phyloP scores from a whole-genome alignment of 2,113 vertebrate genomes.

The Nothoprocta perdicaria region DNA sequence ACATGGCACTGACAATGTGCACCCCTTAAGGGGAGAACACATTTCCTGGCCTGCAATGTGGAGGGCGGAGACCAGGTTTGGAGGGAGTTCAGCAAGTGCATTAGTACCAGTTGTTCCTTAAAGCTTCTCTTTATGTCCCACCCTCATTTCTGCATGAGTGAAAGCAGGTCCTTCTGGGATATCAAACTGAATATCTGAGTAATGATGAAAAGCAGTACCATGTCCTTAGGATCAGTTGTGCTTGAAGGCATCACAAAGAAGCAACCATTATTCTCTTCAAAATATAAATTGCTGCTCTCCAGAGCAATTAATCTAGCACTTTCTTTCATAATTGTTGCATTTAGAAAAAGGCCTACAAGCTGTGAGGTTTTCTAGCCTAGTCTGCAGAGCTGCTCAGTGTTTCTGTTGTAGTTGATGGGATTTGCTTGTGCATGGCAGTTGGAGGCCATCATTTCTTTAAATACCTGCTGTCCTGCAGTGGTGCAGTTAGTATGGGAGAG shows the following conservation, averaged over 20 bases:
- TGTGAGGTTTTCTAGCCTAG: not conserved
- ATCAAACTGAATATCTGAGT: not conserved
- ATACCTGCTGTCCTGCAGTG: not conserved
- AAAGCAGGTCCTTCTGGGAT: not conserved
- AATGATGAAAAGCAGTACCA: not conserved
- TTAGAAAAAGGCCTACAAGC: not conserved
- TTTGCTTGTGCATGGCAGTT: not conserved
- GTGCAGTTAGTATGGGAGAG: not conserved
- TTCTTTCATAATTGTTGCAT: not conserved
- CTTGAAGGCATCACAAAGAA: not conserved
- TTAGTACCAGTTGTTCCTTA: not conserved
- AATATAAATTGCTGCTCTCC: rapidly evolving
- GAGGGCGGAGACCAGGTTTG: not conserved
- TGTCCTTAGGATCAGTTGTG: not conserved
- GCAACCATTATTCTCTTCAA: not conserved
- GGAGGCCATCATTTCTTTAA: not conserved
- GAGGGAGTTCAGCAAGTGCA: not conserved
- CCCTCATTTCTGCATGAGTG: not conserved
- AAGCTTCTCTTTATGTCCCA: not conserved
- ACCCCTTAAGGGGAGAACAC: not conserved
- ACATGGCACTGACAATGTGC: not conserved
- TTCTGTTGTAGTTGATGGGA: not conserved
- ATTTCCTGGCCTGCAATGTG: not conserved
- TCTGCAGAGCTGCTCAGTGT: not conserved
- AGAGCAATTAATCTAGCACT: not conserved